phyloP scores from a whole-genome alignment of 2,113 vertebrate species.

The Sorex araneus region DNA sequence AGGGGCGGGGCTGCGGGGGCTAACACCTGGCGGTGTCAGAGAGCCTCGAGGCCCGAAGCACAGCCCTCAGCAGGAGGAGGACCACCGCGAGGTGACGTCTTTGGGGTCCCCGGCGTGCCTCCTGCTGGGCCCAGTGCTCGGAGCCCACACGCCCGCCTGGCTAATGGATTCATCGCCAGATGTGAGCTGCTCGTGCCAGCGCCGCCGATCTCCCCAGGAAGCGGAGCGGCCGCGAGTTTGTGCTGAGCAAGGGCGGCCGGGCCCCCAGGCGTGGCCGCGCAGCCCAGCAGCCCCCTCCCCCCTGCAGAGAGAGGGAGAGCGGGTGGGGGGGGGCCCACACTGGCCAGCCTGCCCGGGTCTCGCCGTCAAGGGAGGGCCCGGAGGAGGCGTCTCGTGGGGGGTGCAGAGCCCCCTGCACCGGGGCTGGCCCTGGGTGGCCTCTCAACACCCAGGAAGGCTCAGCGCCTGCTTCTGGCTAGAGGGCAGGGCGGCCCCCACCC shows the following conservation, averaged over 20 bases:
- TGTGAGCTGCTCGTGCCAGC: constrained; percentile 77
- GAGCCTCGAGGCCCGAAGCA: constrained; percentile 1
- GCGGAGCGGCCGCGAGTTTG: background rate
- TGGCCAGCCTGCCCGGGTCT: background rate
- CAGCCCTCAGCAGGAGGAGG: constrained; percentile 24
- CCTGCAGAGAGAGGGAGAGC: rapidly evolving
- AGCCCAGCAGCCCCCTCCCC: background rate
- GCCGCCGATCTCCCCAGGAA: background rate
- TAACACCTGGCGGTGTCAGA: constrained; percentile 6
- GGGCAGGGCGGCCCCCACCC: too few species aligned
- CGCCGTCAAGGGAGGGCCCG: background rate
- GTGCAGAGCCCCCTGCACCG: too few species aligned
- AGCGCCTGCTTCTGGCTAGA: too few species aligned
- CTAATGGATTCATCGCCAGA: constrained; percentile 80
- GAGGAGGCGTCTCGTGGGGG: background rate
- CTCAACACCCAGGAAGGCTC: too few species aligned
- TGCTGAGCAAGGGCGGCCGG: constrained; percentile 33
- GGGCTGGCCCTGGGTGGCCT: too few species aligned
- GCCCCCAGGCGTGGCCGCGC: background rate
- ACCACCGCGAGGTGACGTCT: constrained; percentile 69
- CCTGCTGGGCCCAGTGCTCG: constrained; percentile 38
- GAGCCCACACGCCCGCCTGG: constrained; percentile 38
- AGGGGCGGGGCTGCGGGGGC: constrained; percentile 15
- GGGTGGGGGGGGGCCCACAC: background rate
- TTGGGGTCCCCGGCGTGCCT: constrained; percentile 24